These are phyloP conservation scores for Lepidurus couesii DNA, from an alignment of 1,140 invertebrate genomes.

Conservation along the genomic window DNA sequence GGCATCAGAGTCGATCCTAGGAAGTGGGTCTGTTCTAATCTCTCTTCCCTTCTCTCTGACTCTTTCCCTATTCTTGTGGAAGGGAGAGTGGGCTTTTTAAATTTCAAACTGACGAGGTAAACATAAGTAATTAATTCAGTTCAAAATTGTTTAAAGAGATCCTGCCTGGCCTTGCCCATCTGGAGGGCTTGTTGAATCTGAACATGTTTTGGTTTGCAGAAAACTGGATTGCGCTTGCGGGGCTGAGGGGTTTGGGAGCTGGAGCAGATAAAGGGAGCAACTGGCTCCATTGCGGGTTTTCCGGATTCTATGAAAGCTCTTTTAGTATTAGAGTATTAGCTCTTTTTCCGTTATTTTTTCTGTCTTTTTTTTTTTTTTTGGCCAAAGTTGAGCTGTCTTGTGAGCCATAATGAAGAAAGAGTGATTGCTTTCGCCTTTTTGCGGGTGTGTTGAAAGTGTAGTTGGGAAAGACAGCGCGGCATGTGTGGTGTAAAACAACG, in stretches of 20 bases:
- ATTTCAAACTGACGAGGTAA: no score
- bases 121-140: no score
- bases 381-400: conserved; percentile 17
- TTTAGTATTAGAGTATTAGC: background rate
- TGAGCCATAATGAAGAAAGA: background rate
- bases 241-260: background rate
- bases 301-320: background rate
- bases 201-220: background rate
- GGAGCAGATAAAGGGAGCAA: background rate
- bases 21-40: no score
- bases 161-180: background rate
- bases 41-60: no score
- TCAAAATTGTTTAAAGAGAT: background rate
- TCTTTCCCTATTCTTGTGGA: no score
- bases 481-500: background rate
- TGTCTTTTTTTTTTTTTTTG: background rate
- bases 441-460: background rate
- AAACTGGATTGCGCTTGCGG: background rate
- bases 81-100: no score
- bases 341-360: background rate
- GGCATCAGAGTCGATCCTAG: no score
- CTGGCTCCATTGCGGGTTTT: background rate
- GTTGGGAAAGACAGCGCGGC: background rate
- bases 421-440: conserved; percentile 15
- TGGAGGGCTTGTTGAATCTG: background rate